A percentile compares a stretch with the other conserved stretches of the same genome.
Evolutionary conservation across 2,797 vertebrate genomes (phyloP).

Genomic region (Xerus rutilus): DNA sequence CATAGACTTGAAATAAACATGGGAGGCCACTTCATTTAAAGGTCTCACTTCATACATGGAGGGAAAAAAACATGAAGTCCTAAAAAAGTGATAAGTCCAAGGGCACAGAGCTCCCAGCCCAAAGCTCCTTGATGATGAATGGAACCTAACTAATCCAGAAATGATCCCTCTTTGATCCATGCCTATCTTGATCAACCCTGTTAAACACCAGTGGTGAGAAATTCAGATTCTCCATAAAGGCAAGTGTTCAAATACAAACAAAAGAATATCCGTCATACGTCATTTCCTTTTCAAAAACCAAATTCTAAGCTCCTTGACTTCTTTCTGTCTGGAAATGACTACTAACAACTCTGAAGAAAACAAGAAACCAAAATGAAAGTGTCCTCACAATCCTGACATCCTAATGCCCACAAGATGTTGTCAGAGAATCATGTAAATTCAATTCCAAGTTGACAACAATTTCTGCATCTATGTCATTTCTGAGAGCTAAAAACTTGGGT

Average conservation of each 20-base stretch:
- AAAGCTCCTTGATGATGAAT: neutral
- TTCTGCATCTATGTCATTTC: neutral
- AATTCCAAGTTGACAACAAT: neutral
- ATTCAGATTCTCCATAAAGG: neutral
- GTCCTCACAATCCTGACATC: neutral
- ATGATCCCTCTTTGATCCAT: neutral
- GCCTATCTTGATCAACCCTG: neutral
- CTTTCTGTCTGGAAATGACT: neutral
- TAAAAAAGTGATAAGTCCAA: neutral
- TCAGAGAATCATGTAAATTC: neutral
- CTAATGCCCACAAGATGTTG: neutral
- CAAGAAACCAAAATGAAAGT: neutral
- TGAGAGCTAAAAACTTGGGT: neutral
- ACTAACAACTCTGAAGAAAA: neutral
- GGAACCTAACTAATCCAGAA: neutral
- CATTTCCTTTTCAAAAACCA: constrained; percentile 9
- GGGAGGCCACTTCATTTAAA: neutral
- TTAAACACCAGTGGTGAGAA: constrained; percentile 12
- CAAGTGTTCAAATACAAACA: neutral
- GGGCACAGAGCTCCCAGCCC: neutral
- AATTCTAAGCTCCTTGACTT: neutral
- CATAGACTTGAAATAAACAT: neutral
- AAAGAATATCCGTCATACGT: neutral
- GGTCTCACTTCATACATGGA: neutral
- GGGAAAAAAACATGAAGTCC: neutral